These are phyloP conservation scores for Copsychus sechellarum DNA, from an alignment of 2,113 vertebrate species.

Conservation along the genomic window DNA sequence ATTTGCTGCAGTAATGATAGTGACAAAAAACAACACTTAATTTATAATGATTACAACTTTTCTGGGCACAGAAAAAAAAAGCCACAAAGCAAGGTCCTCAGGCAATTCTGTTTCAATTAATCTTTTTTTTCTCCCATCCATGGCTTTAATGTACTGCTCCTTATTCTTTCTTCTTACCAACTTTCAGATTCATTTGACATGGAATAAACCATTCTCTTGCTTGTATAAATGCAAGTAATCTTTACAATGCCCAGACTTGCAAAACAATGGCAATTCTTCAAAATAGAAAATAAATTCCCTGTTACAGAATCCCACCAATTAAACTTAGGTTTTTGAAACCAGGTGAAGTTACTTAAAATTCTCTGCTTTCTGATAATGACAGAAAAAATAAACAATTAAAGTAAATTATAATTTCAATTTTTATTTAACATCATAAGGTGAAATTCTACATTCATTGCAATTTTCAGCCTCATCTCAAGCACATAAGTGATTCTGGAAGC, in stretches of 20 bases:
- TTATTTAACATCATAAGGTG: not conserved
- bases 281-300: not conserved
- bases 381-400: not conserved
- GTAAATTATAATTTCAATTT: not conserved
- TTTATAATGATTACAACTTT: not conserved
- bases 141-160: not conserved
- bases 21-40: not conserved
- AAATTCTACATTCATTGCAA: not conserved
- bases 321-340: not conserved
- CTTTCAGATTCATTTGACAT: not conserved
- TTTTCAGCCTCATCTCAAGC: not conserved
- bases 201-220: not conserved
- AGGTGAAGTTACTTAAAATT: not conserved
- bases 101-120: not conserved
- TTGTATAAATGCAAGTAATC: not conserved
- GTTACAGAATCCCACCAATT: not conserved
- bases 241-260: accelerated
- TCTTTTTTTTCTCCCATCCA: not conserved
- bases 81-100: not conserved
- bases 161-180: not conserved
- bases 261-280: not conserved
- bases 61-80: not conserved
- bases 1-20: not conserved
- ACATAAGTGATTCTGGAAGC: not conserved
- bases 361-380: not conserved